A percentile compares a stretch with the other conserved stretches of the same genome.
These are phyloP conservation scores for Ptychobarbus kaznakovi DNA, from an alignment of 2,797 vertebrate species.

Conservation along the genomic window DNA sequence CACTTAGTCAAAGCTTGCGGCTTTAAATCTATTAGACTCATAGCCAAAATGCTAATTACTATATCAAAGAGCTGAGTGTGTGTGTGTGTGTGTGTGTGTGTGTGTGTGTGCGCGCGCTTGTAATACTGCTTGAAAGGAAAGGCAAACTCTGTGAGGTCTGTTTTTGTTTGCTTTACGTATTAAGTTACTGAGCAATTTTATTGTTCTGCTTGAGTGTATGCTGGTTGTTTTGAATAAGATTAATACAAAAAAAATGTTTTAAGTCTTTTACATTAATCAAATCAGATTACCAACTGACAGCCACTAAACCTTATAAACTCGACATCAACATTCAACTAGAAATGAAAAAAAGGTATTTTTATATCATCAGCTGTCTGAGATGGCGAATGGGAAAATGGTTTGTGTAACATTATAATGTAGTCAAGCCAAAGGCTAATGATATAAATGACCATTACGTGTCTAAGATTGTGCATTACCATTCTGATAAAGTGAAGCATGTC, in stretches of 20 bases:
- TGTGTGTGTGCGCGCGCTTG: background rate
- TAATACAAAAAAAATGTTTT: background rate
- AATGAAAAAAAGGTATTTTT: background rate
- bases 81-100: background rate
- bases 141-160: background rate
- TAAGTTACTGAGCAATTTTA: background rate
- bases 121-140: conserved; percentile 2
- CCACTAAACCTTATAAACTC: background rate
- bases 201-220: background rate
- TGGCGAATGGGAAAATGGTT: background rate
- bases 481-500: background rate
- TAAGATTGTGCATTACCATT: background rate
- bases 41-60: conserved; percentile 38
- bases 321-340: background rate
- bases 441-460: background rate
- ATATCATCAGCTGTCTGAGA: background rate
- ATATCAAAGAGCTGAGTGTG: conserved; percentile 5
- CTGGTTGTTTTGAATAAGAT: background rate
- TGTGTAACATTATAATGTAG: background rate
- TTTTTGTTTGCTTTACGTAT: conserved; percentile 10
- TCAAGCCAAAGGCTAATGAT: conserved; percentile 1
- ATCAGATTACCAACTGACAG: background rate
- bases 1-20: conserved; percentile 41
- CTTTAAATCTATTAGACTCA: conserved; percentile 55
- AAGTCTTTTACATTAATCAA: background rate